Evolutionary conservation across 2,797 vertebrate genomes (phyloP).

Genomic region (Hypotaenidia okinawae): DNA sequence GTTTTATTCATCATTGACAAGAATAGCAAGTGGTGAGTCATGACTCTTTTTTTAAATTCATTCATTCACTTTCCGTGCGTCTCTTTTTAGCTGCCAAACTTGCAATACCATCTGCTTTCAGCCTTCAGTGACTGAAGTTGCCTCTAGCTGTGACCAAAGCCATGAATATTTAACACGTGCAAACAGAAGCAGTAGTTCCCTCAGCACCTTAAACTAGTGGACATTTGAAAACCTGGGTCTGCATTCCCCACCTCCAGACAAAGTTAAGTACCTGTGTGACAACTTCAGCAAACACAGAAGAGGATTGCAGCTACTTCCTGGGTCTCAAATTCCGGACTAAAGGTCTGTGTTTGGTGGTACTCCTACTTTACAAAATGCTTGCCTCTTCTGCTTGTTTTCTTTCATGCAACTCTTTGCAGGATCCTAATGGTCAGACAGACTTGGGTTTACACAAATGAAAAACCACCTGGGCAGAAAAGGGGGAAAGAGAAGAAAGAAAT

Average conservation of each 20-base stretch:
- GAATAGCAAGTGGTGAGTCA: conserved; percentile 52
- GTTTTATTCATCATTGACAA: conserved; percentile 40
- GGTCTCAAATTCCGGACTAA: not conserved
- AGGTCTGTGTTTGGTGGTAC: accelerated
- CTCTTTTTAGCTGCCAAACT: not conserved
- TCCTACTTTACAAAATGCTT: not conserved
- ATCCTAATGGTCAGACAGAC: not conserved
- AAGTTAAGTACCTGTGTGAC: not conserved
- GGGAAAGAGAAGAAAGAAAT: accelerated
- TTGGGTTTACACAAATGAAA: not conserved
- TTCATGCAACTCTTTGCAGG: not conserved
- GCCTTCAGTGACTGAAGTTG: not conserved
- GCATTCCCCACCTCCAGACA: not conserved
- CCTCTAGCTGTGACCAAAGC: not conserved
- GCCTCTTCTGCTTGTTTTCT: not conserved
- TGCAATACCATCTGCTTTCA: conserved; percentile 49
- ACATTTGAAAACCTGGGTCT: not conserved
- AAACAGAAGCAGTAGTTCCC: not conserved
- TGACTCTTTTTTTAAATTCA: conserved; percentile 27
- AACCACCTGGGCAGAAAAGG: not conserved
- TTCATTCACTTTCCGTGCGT: conserved; percentile 20
- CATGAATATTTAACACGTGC: conserved; percentile 43
- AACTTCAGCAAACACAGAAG: not conserved
- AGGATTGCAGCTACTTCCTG: not conserved
- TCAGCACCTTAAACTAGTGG: not conserved